phyloP scores from a whole-genome alignment of 2,888 invertebrate genomes.

The Galerucella pusilla region DNA sequence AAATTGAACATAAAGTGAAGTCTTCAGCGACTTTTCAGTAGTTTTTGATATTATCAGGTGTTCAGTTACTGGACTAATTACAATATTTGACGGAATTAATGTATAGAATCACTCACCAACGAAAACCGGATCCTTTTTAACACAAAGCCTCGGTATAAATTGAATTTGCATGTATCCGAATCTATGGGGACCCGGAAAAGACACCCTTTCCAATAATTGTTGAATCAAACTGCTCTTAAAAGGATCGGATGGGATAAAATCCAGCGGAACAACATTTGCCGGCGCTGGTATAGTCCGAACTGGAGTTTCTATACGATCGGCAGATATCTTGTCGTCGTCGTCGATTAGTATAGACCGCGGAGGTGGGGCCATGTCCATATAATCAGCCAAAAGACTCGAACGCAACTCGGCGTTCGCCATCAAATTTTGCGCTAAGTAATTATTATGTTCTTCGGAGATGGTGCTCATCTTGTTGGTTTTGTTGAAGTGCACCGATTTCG shows the following conservation, averaged over 20 bases:
- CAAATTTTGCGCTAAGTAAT: slow-evolving; percentile 61
- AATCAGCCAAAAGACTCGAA: slow-evolving; percentile 57
- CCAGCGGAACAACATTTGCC: slow-evolving; percentile 49
- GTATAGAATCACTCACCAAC: slow-evolving; percentile 45
- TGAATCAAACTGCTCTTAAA: slow-evolving; percentile 79
- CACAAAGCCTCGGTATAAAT: slow-evolving; percentile 68
- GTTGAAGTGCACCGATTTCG: slow-evolving; percentile 51
- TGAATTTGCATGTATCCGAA: slow-evolving; percentile 67
- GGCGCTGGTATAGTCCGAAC: slow-evolving; percentile 44
- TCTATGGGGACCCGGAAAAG: slow-evolving; percentile 71
- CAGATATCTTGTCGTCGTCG: not conserved
- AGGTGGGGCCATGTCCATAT: slow-evolving; percentile 43
- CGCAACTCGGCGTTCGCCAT: slow-evolving; percentile 62
- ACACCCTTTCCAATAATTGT: slow-evolving; percentile 76
- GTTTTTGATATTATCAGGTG: no score
- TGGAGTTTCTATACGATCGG: not conserved
- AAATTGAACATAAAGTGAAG: no score
- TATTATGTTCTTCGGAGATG: slow-evolving; percentile 60
- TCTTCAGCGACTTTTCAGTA: no score
- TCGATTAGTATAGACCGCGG: slow-evolving; percentile 2
- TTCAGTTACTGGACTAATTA: no score
- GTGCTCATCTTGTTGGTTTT: slow-evolving; percentile 54
- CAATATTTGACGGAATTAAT: not conserved
- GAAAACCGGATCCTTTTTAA: slow-evolving; percentile 56
- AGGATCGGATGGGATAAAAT: slow-evolving; percentile 75